Conservation (phyloP, 1,140 invertebrate species). For the Rhyzopertha dominica region DNA sequence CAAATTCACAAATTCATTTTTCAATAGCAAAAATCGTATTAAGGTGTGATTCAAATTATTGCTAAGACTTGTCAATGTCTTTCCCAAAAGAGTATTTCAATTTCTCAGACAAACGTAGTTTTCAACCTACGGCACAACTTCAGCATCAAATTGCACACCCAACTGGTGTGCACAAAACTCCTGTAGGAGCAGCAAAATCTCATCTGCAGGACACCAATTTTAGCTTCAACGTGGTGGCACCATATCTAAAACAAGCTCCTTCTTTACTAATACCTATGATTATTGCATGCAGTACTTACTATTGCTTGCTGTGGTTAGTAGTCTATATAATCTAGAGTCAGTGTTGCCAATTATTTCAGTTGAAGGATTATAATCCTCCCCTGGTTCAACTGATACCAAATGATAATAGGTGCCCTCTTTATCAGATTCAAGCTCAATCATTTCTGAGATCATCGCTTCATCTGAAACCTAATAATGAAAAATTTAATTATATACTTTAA, state of each 20-base stretch:
- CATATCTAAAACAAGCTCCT: constrained; percentile 24
- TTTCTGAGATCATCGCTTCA: no score
- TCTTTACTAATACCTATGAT: constrained; percentile 9
- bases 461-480: no score
- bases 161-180: constrained; percentile 19
- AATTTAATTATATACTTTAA: no score
- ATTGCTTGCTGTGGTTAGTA: not conserved
- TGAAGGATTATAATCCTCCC: no score
- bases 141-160: constrained; percentile 21
- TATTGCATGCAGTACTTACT: constrained; percentile 3
- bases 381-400: no score
- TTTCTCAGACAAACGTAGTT: constrained; percentile 17
- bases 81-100: no score
- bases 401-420: no score
- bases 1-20: no score
- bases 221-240: constrained; percentile 34
- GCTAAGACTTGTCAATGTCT: no score
- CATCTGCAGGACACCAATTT: not conserved
- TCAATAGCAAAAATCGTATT: no score
- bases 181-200: constrained; percentile 19
- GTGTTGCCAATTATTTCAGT: constrained; percentile 14
- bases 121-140: constrained; percentile 27
- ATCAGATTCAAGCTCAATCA: no score
- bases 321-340: constrained; percentile 3
- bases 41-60: no score